These are phyloP conservation scores for Lepus timidus DNA, from an alignment of 2,113 vertebrate genomes.

Conservation along the genomic window DNA sequence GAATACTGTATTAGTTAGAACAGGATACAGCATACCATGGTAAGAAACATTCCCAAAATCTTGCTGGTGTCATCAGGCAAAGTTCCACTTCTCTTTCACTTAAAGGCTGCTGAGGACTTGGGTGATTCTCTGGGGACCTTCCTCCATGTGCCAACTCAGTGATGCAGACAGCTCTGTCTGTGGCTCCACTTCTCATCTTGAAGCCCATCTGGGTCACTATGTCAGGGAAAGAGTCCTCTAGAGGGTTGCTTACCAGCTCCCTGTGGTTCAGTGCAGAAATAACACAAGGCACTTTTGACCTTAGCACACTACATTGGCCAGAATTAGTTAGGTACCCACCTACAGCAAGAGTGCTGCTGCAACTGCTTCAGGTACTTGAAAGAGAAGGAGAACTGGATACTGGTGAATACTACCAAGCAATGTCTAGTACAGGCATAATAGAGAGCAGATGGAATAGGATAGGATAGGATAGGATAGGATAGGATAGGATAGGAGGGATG, in stretches of 20 bases:
- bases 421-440: neutral
- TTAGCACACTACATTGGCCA: neutral
- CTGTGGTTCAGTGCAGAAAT: neutral
- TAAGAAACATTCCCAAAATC: neutral
- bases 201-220: neutral
- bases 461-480: neutral
- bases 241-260: neutral
- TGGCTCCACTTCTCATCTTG: neutral
- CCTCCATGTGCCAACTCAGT: neutral
- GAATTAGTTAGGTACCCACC: neutral
- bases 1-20: neutral
- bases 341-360: neutral
- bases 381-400: neutral
- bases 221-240: neutral
- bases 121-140: neutral
- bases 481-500: neutral
- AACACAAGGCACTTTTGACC: neutral
- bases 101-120: neutral
- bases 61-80: neutral
- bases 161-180: neutral
- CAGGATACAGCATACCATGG: no score
- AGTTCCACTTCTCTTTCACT: neutral
- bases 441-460: neutral
- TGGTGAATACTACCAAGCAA: neutral
- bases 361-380: neutral